These are phyloP conservation scores for Xyrauchen texanus DNA, from an alignment of 2,113 vertebrate species.

Conservation along the genomic window DNA sequence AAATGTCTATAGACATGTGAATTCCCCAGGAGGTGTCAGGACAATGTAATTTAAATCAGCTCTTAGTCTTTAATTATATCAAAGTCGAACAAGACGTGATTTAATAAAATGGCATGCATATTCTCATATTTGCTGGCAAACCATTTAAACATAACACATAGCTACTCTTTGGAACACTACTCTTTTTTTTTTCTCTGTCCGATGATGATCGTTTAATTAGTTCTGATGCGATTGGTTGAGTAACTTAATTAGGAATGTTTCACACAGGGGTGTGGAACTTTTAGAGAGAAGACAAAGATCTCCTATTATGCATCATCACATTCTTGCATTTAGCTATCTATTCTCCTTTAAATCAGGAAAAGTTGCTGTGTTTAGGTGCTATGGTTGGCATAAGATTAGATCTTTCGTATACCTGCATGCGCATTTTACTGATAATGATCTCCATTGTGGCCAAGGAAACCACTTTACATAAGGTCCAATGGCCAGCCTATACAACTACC, in stretches of 20 bases:
- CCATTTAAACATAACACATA: background rate
- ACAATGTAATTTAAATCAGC: constrained; percentile 51
- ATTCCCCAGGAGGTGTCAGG: constrained; percentile 53
- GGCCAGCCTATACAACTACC: constrained; percentile 35
- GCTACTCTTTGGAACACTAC: background rate
- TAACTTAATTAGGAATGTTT: constrained; percentile 21
- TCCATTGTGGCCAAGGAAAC: constrained; percentile 54
- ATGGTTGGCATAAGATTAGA: constrained; percentile 53
- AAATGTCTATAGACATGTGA: constrained; percentile 53
- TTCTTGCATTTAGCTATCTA: constrained; percentile 45
- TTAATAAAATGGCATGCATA: constrained; percentile 12
- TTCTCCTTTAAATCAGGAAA: constrained; percentile 54
- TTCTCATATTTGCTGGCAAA: background rate
- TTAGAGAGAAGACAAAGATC: background rate
- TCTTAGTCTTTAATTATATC: constrained; percentile 38
- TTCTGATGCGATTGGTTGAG: constrained; percentile 12
- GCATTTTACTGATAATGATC: constrained; percentile 61
- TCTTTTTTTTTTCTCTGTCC: no score
- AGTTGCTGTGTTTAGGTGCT: constrained; percentile 42
- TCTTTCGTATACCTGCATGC: constrained; percentile 47
- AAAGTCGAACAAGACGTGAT: background rate
- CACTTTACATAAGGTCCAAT: constrained; percentile 54
- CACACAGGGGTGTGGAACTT: constrained; percentile 36
- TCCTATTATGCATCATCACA: constrained; percentile 29
- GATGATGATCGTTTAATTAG: background rate